These are phyloP conservation scores for Pavo muticus DNA, from an alignment of 2,113 vertebrate species.

Conservation along the genomic window DNA sequence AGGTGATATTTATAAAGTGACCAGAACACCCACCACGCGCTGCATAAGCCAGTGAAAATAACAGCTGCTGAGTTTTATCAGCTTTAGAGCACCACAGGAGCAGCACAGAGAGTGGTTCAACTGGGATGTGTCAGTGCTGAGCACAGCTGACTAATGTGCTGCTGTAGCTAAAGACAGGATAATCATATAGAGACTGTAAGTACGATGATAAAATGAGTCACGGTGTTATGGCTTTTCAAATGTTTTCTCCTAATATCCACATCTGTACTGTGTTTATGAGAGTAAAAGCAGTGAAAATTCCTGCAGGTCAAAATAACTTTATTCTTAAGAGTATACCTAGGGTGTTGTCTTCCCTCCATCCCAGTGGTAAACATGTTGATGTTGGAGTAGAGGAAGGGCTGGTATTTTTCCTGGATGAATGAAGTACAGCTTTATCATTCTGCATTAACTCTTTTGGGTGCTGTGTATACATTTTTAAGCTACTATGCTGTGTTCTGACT, in stretches of 20 bases:
- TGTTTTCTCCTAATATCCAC: conserved; percentile 23
- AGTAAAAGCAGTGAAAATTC: conserved; percentile 47
- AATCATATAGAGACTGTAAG: not conserved
- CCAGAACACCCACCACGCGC: conserved; percentile 35
- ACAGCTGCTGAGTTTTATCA: conserved; percentile 61
- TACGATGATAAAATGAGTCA: conserved; percentile 47
- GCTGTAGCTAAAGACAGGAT: not conserved
- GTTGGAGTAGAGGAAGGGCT: conserved; percentile 44
- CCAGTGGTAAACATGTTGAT: conserved; percentile 66
- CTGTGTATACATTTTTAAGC: not conserved
- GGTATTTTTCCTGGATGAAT: conserved; percentile 35
- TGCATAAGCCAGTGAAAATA: conserved; percentile 44
- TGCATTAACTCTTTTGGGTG: conserved; percentile 37
- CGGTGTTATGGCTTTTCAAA: conserved; percentile 32
- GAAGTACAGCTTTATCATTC: conserved; percentile 23
- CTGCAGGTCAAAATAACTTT: conserved; percentile 59
- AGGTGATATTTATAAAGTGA: conserved; percentile 67
- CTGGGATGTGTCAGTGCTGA: not conserved
- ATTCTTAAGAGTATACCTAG: conserved; percentile 62
- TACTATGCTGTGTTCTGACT: not conserved
- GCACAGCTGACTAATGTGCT: not conserved
- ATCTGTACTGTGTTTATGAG: conserved; percentile 45
- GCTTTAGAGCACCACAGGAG: conserved; percentile 26
- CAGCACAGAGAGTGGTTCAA: not conserved
- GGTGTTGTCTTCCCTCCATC: conserved; percentile 63